Base-by-base conservation (phyloP, 2,888 invertebrate genomes). In the Rhabditoides inermis region DNA sequence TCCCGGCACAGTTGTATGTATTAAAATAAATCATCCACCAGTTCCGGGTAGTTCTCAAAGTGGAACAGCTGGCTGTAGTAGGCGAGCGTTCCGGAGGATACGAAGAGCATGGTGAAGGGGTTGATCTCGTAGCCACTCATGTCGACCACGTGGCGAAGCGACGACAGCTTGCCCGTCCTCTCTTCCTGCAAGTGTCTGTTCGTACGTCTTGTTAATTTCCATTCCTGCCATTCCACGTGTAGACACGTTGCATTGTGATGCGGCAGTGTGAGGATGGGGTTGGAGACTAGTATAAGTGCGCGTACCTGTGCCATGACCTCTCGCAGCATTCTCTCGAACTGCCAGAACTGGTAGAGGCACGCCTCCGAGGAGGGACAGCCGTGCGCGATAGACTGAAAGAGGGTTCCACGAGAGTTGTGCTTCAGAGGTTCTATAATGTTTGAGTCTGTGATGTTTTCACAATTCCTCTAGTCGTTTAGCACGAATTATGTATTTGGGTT, bases 1-100 rank as follows among this genome's bases (percentile, higher is more conserved):
- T 32, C 15, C 10, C 10, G 70, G 48, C 70, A 58, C 18, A 72
- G 51, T 18, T 70, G 60, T 7, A 67, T 57, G 53, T 69, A 68
- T 52, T 70, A 72, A 7, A 6, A 28, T 22, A 6, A 44, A 22
- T 12, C 7, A 25, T 61, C 60, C 30, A 73, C 73, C 47, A 74
- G 57, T 49, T 76, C 73, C 2, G 76, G 76, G 45, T 73, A 76
- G 59, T 76, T 73, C 41, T 76, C 74, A 53, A 72, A 76, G 49
- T 76, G 76, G 56, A 76, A 69, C 7, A 76, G 57, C 35, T 75
- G 69, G 7, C 72, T 66, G 51, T 74, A 74, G 58, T 76, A 76
- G 26, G 70, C 69, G 23, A 76, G 55, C 0, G 71, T 68, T 44
- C 76, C 76, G 51, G 65, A 69, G 45, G 60, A 62, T 7, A 75